Evolutionary conservation across 2,888 invertebrate genomes (phyloP), one percentile per base, ranked within the genome.

Genomic region (Perdita meconis): DNA sequence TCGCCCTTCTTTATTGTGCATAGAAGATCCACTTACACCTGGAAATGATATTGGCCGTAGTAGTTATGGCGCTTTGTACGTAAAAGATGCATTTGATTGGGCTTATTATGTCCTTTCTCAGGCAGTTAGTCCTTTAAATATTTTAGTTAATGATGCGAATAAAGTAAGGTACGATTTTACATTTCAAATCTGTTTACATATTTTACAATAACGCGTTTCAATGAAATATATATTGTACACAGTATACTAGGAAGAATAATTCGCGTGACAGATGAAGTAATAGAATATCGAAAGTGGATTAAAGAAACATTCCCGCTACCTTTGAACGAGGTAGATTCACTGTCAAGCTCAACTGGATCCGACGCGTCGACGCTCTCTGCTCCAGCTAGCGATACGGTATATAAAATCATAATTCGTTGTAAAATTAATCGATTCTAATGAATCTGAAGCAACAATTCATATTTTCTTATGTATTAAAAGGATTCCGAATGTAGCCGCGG

Each of bases 41-140:
- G 98, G 97, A 83, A 99, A 99, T 93, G 99, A 99, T 93, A 99
- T 99, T 92, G 99, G 99, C 8, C 95, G 98, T 86, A 98, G 98
- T 92, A 98, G 98, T 89, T 99, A 98, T 93, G 98, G 98, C 72
- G 97, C 97, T 81, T 93, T 98, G 87, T 96, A 97, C 91, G 95
- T 95, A 87, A 97, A 97, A 92, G 96, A 97, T 93, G 98, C 99
- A 77, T 99, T 99, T 94, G 98, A 98, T 93, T 98, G 97, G 94
- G 99, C 99, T 76, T 99, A 97, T 93, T 95, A 96, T 79, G 95
- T 96, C 87, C 94, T 98, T 87, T 95, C 96, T 87, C 96, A 96
- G 92, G 96, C 96, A 80, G 96, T 96, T 79, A 95, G 94, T 88
- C 93, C 93, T 67, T 89, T 92, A 70, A 92, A 92, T 87, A 89